Evolutionary conservation across 2,797 vertebrate species (phyloP).

Genomic region (Notamacropus eugenii): DNA sequence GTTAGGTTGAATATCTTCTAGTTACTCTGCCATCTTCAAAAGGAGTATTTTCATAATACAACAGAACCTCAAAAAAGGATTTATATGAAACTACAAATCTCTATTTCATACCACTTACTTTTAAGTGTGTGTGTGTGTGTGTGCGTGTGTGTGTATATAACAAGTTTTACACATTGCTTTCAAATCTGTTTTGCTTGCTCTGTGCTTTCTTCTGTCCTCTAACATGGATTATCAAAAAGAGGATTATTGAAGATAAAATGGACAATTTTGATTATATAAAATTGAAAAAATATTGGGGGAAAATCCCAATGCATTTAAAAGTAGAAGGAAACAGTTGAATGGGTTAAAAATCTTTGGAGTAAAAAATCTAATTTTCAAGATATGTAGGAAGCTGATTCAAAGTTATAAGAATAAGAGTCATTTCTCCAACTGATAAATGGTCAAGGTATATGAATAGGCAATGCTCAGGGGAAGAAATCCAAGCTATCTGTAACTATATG

Average conservation of each 20-base stretch:
- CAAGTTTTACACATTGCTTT: background rate
- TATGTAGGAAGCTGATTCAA: background rate
- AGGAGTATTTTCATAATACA: background rate
- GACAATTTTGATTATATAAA: background rate
- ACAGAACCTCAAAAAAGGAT: background rate
- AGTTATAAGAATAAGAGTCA: background rate
- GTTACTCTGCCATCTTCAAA: background rate
- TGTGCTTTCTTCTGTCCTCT: background rate
- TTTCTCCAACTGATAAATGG: background rate
- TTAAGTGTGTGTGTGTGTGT: background rate
- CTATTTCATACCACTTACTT: background rate
- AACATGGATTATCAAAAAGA: background rate
- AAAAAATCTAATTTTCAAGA: background rate
- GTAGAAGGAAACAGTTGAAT: background rate
- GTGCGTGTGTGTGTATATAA: background rate
- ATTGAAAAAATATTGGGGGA: background rate
- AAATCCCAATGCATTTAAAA: background rate
- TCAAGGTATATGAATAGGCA: background rate
- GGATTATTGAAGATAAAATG: background rate
- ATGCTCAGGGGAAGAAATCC: background rate
- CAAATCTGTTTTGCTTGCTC: background rate
- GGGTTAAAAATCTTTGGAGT: background rate
- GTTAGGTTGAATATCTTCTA: background rate
- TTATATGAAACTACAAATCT: background rate
- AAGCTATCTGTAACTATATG: background rate